Percentiles rank a stretch among this genome's conserved stretches.
phyloP scores from a whole-genome alignment of 2,113 vertebrate genomes.

The Micromys minutus region DNA sequence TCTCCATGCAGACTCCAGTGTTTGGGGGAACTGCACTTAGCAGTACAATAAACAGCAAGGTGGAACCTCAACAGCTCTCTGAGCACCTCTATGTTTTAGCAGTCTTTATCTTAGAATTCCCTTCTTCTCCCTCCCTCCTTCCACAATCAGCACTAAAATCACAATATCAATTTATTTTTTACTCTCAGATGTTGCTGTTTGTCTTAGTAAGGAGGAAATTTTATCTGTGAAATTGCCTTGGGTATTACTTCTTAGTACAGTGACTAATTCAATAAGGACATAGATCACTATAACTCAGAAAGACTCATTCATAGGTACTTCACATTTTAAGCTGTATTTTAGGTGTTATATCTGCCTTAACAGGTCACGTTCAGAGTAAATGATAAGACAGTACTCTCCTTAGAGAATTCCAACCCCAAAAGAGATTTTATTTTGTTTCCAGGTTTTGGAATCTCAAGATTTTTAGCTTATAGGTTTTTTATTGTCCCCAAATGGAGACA shows the following conservation, averaged over 20 bases:
- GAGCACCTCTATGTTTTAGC: neutral
- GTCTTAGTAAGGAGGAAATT: slow-evolving; percentile 35
- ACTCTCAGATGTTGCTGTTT: neutral
- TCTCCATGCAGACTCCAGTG: no score
- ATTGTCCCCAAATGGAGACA: neutral
- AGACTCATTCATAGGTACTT: neutral
- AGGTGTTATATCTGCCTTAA: neutral
- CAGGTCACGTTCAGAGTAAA: neutral
- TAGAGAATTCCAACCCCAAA: neutral
- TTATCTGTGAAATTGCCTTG: slow-evolving; percentile 11
- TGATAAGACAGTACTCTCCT: neutral
- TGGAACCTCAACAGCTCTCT: neutral
- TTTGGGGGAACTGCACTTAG: no score
- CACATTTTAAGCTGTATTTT: slow-evolving; percentile 18
- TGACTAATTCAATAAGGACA: neutral
- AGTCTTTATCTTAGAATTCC: neutral
- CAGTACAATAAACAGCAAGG: no score
- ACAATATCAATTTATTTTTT: neutral
- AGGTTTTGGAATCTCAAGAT: neutral
- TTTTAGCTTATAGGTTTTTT: neutral
- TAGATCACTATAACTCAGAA: slow-evolving; percentile 13
- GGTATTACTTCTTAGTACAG: slow-evolving; percentile 22
- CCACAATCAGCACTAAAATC: neutral
- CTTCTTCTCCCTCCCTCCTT: neutral
- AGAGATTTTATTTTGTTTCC: neutral